These are phyloP conservation scores for Octodon degus DNA, from an alignment of 2,113 vertebrate genomes.

Conservation along the genomic window DNA sequence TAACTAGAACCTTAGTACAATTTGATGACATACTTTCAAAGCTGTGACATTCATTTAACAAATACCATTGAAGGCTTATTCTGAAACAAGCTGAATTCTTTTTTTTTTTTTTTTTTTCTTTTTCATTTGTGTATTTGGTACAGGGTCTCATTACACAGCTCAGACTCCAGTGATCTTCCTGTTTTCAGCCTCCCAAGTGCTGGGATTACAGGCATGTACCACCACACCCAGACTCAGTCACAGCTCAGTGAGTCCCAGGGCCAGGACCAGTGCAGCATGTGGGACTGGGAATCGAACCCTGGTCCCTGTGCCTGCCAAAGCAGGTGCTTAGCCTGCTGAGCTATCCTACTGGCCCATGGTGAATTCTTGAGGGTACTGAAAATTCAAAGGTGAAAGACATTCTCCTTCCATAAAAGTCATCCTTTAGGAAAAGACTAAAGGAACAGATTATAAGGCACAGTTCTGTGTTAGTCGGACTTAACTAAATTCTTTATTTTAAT, in stretches of 20 bases:
- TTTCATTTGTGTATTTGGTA: no score
- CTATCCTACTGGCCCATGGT: neutral
- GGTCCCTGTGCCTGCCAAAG: no score
- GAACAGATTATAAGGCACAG: neutral
- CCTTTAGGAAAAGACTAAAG: slow-evolving; percentile 4
- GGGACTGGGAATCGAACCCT: no score
- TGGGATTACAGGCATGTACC: no score
- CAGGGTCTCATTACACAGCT: no score
- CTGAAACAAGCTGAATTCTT: neutral
- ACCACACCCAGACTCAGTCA: no score
- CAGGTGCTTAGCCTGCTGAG: no score
- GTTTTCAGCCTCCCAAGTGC: no score
- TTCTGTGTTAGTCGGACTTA: slow-evolving; percentile 22
- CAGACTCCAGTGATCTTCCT: no score
- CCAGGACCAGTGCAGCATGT: no score
- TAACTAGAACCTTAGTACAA: neutral
- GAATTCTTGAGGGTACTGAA: neutral
- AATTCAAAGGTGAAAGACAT: slow-evolving; percentile 39
- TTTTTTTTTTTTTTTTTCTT: no score
- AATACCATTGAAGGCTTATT: neutral
- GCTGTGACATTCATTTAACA: slow-evolving; percentile 44
- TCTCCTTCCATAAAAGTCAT: slow-evolving; percentile 36
- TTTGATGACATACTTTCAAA: slow-evolving; percentile 47
- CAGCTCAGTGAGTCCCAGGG: no score
- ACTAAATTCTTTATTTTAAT: neutral